Conservation (phyloP, 2,113 vertebrate genomes). For the Dendrocopos noguchii region DNA sequence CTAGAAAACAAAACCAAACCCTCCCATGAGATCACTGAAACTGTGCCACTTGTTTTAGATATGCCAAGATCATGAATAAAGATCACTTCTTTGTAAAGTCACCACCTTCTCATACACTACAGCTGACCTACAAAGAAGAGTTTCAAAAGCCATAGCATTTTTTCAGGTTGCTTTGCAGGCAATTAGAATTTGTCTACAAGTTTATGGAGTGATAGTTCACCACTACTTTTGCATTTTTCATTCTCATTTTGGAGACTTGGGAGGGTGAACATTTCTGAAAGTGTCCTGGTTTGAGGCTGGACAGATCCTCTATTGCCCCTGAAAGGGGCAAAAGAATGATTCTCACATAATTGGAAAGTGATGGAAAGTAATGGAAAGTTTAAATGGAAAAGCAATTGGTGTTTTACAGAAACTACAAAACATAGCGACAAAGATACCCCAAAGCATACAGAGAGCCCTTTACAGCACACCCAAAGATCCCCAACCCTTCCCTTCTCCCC, state of each 20-base stretch:
- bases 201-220: slow-evolving; percentile 39
- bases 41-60: slow-evolving; percentile 36
- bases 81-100: slow-evolving; percentile 29
- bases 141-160: slow-evolving; percentile 40
- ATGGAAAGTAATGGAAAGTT: no score
- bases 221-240: slow-evolving; percentile 24
- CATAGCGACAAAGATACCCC: no score
- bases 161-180: slow-evolving; percentile 11
- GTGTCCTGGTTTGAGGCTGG: no score
- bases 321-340: no score
- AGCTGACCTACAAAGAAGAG: slow-evolving; percentile 50
- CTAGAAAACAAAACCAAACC: neutral
- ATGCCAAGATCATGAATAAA: slow-evolving; percentile 58
- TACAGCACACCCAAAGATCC: no score
- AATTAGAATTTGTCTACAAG: slow-evolving; percentile 55
- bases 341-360: no score
- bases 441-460: no score
- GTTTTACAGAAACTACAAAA: no score
- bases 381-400: no score
- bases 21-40: slow-evolving; percentile 9
- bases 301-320: no score
- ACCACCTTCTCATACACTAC: slow-evolving; percentile 35
- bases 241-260: neutral
- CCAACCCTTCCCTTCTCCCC: no score
- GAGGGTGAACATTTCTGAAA: slow-evolving; percentile 14